Percentiles rank a stretch among this genome's conserved stretches.
phyloP scores from a whole-genome alignment of 2,113 vertebrate genomes.

The Phycodurus eques region DNA sequence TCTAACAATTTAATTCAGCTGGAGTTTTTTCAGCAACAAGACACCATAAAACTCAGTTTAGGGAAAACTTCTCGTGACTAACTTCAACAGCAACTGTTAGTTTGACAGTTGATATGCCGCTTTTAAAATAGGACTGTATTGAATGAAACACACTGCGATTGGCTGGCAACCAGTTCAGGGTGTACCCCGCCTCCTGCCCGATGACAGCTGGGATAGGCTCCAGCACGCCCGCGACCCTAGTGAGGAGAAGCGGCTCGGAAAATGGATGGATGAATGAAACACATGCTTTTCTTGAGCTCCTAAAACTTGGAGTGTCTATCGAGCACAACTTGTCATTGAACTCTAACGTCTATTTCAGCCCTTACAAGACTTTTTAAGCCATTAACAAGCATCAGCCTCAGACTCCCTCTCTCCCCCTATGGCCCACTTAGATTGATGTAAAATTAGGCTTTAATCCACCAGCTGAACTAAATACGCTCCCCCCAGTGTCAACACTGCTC shows the following conservation, averaged over 20 bases:
- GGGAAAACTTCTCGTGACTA: not conserved
- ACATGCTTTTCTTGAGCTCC: slow-evolving; percentile 27
- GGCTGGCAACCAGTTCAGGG: no score
- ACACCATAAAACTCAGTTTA: not conserved
- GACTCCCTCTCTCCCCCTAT: slow-evolving; percentile 50
- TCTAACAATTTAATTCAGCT: not conserved
- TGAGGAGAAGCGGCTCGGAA: no score
- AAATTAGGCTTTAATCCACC: slow-evolving; percentile 70
- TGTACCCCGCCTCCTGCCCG: no score
- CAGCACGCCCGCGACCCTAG: no score
- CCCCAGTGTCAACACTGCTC: slow-evolving; percentile 52
- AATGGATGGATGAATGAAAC: slow-evolving; percentile 38
- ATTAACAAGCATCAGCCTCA: slow-evolving; percentile 55
- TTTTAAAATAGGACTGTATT: not conserved
- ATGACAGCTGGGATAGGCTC: no score
- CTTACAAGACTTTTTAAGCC: slow-evolving; percentile 60
- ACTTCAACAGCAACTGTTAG: not conserved
- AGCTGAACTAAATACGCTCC: slow-evolving; percentile 59
- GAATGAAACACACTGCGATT: slow-evolving; percentile 32
- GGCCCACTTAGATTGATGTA: slow-evolving; percentile 68
- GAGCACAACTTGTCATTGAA: slow-evolving; percentile 56
- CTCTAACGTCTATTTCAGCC: slow-evolving; percentile 42
- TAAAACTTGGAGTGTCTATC: slow-evolving; percentile 42
- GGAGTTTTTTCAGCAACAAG: not conserved
- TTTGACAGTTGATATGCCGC: no score